phyloP scores from a whole-genome alignment of 2,797 vertebrate species.

The Glyptemys insculpta region DNA sequence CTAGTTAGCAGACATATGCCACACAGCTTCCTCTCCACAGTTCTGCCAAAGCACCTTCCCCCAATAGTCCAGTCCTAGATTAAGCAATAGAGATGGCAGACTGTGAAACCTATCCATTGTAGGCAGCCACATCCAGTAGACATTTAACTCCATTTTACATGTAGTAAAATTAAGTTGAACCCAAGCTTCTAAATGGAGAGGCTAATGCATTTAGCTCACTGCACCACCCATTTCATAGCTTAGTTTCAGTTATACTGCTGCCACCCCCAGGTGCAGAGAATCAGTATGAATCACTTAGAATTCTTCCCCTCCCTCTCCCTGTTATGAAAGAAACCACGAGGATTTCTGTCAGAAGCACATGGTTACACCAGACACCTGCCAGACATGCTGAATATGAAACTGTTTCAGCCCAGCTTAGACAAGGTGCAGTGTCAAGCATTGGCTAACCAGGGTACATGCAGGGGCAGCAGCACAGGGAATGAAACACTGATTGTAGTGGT shows the following conservation, averaged over 20 bases:
- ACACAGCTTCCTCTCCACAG: neutral
- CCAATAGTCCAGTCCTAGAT: neutral
- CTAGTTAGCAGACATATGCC: neutral
- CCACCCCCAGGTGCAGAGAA: neutral
- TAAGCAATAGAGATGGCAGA: neutral
- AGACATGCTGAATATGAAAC: neutral
- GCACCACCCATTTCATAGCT: neutral
- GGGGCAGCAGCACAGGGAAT: neutral
- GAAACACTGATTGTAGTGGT: neutral
- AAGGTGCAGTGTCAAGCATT: neutral
- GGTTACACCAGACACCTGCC: neutral
- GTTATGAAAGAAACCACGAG: neutral
- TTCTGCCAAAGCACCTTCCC: neutral
- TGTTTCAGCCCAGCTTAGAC: neutral
- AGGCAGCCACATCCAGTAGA: neutral
- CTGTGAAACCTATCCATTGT: no score
- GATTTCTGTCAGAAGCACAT: neutral
- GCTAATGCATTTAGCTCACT: neutral
- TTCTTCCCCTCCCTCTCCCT: neutral
- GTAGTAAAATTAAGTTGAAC: neutral
- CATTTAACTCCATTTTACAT: neutral
- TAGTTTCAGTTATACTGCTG: neutral
- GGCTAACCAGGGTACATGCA: neutral
- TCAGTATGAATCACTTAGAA: neutral
- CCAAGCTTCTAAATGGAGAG: neutral